Conservation (phyloP, 1,140 invertebrate genomes). For the Ectropis grisescens region DNA sequence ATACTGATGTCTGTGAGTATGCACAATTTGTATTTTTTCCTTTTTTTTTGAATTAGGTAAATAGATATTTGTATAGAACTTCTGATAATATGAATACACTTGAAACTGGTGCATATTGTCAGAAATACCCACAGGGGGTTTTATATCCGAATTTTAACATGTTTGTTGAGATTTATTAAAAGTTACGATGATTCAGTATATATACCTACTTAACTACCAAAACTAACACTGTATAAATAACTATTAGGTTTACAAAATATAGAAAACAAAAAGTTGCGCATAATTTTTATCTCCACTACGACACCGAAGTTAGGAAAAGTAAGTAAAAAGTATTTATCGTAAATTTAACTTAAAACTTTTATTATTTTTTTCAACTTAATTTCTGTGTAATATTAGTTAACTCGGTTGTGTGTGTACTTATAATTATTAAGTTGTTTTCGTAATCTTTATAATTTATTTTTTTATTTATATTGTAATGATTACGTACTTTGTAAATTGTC, state of each 20-base stretch:
- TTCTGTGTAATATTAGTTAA: slow-evolving; percentile 39
- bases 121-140: slow-evolving; percentile 21
- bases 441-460: slow-evolving; percentile 43
- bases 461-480: slow-evolving; percentile 47
- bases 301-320: slow-evolving; percentile 54
- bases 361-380: slow-evolving; percentile 43
- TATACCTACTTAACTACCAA: slow-evolving; percentile 42
- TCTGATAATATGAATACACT: slow-evolving; percentile 31
- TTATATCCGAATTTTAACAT: slow-evolving; percentile 26
- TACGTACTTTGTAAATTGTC: slow-evolving; percentile 33
- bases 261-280: slow-evolving; percentile 25
- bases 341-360: slow-evolving; percentile 28
- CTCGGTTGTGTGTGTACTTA: slow-evolving; percentile 69
- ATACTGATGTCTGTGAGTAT: slow-evolving; percentile 65
- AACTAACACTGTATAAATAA: slow-evolving; percentile 38
- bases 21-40: slow-evolving; percentile 57
- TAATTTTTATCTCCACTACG: slow-evolving; percentile 49
- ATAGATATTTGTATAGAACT: slow-evolving; percentile 36
- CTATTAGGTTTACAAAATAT: slow-evolving; percentile 19
- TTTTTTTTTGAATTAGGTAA: slow-evolving; percentile 22
- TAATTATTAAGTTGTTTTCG: slow-evolving; percentile 53
- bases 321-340: slow-evolving; percentile 29
- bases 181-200: neutral
- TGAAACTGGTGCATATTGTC: slow-evolving; percentile 20
- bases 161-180: slow-evolving; percentile 10